Percentiles rank a stretch among this genome's conserved stretches.
These are phyloP conservation scores for Macrophya alboannulata DNA, from an alignment of 2,888 invertebrate species.

Conservation along the genomic window DNA sequence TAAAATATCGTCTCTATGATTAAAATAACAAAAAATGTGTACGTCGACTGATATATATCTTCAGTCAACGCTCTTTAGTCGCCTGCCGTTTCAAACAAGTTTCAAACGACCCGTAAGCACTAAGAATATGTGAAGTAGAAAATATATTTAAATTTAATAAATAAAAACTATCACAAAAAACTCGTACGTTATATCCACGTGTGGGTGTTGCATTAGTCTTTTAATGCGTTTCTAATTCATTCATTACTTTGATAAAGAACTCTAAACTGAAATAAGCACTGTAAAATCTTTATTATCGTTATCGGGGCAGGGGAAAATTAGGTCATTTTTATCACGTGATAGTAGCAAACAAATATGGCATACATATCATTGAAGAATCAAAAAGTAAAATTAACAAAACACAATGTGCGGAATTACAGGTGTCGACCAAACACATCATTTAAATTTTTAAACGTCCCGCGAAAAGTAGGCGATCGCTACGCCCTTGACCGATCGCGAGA, in stretches of 20 bases:
- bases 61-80: no score
- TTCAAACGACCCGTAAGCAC: background rate
- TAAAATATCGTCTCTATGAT: background rate
- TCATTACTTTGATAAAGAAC: background rate
- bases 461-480: background rate
- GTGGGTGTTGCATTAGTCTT: background rate
- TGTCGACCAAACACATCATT: background rate
- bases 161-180: background rate
- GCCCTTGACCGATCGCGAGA: background rate
- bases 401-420: background rate
- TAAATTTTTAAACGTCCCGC: conserved; percentile 18
- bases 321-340: background rate
- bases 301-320: background rate
- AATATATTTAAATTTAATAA: background rate
- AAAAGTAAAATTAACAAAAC: background rate
- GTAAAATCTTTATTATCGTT: background rate
- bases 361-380: background rate
- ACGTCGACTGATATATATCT: no score
- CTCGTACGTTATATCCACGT: background rate
- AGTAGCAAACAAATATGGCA: background rate
- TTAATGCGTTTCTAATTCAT: conserved; percentile 27
- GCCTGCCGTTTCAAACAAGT: background rate
- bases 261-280: background rate
- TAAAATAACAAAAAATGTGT: background rate
- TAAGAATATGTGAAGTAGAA: background rate